A percentile compares a stretch with the other conserved stretches of the same genome.
Evolutionary conservation across 2,888 invertebrate species (phyloP).

Genomic region (Zootermopsis nevadensis): DNA sequence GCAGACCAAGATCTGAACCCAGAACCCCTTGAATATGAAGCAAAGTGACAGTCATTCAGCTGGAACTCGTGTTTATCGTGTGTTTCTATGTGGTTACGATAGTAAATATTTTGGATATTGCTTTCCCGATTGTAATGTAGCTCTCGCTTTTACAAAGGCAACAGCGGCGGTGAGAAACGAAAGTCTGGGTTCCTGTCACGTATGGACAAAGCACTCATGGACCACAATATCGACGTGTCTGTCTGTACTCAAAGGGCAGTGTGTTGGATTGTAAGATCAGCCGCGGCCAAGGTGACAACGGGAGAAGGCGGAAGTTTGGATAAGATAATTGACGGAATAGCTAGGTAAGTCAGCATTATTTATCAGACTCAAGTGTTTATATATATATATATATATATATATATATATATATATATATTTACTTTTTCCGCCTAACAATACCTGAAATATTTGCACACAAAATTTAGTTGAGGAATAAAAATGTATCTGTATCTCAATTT

Average conservation of each 20-base stretch:
- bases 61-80: too few relatives aligned
- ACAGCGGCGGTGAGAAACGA: neutral
- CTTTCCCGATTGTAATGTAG: too few relatives aligned
- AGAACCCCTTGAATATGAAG: too few relatives aligned
- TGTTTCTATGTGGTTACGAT: too few relatives aligned
- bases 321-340: slow-evolving; percentile 66
- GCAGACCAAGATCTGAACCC: too few relatives aligned
- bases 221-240: slow-evolving; percentile 59
- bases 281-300: slow-evolving; percentile 60
- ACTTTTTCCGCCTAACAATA: too few relatives aligned
- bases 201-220: slow-evolving; percentile 59
- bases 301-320: slow-evolving; percentile 63
- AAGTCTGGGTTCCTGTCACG: slow-evolving; percentile 51
- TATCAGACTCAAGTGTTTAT: neutral
- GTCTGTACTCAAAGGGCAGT: slow-evolving; percentile 61
- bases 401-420: neutral
- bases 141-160: neutral
- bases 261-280: slow-evolving; percentile 59
- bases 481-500: too few relatives aligned
- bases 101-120: too few relatives aligned
- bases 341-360: slow-evolving; percentile 59
- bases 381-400: too few relatives aligned
- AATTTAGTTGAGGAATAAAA: too few relatives aligned
- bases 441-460: too few relatives aligned
- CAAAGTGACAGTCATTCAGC: too few relatives aligned